Evolutionary conservation across 2,797 vertebrate genomes (phyloP).

Genomic region (Serranus cabrilla): DNA sequence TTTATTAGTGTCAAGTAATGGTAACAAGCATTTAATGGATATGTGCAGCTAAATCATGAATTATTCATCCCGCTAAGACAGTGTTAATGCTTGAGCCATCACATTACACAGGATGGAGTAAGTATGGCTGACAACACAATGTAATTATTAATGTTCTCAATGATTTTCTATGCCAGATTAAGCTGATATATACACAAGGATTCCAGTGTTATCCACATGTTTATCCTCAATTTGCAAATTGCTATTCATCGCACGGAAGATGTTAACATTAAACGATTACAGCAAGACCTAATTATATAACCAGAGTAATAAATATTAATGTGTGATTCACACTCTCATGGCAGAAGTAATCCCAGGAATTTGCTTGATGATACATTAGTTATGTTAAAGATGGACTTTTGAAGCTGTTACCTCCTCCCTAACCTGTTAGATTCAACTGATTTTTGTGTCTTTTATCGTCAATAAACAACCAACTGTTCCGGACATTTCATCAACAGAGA

Average conservation of each 20-base stretch:
- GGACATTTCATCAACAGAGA: background rate
- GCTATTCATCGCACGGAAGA: constrained; percentile 32
- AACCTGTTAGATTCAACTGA: background rate
- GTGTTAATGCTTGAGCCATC: constrained; percentile 55
- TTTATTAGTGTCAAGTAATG: constrained; percentile 70
- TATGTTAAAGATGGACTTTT: background rate
- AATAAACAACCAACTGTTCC: background rate
- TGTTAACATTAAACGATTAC: constrained; percentile 33
- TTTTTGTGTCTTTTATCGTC: too few species aligned
- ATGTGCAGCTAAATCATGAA: constrained; percentile 66
- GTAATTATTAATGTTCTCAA: constrained; percentile 55
- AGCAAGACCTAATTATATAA: constrained; percentile 34
- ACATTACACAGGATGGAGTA: constrained; percentile 44
- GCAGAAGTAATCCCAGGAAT: constrained; percentile 10
- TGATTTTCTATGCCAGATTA: constrained; percentile 48
- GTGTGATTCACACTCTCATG: constrained; percentile 26
- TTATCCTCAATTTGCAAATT: constrained; percentile 55
- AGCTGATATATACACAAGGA: constrained; percentile 34
- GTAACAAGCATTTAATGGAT: constrained; percentile 68
- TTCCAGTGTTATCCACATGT: constrained; percentile 43
- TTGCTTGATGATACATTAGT: constrained; percentile 28
- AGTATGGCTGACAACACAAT: constrained; percentile 61
- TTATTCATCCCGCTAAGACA: constrained; percentile 63
- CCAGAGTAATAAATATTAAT: constrained; percentile 54
- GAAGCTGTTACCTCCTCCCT: background rate